These are phyloP conservation scores for Tenualosa thibaudeaui DNA, from an alignment of 2,797 vertebrate genomes.

Conservation along the genomic window DNA sequence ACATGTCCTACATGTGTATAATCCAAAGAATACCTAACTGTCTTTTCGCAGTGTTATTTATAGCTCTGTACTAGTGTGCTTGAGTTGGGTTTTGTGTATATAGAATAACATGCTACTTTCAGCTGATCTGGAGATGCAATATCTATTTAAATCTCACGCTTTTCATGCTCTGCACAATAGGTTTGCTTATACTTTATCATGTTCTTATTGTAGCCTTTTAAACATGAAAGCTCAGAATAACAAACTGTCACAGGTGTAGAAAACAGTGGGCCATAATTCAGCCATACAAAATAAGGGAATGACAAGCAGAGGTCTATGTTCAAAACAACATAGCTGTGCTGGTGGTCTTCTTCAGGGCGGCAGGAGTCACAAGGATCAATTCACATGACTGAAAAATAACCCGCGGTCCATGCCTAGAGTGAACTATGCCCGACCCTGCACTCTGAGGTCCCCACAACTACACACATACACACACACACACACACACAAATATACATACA, in stretches of 20 bases:
- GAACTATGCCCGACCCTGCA: slow-evolving; percentile 28
- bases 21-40: neutral
- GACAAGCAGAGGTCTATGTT: slow-evolving; percentile 50
- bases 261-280: slow-evolving; percentile 39
- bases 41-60: neutral
- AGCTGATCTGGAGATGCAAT: neutral
- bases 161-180: neutral
- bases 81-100: neutral
- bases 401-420: slow-evolving; percentile 35
- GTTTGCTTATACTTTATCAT: neutral
- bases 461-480: slow-evolving; percentile 15
- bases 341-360: slow-evolving; percentile 56
- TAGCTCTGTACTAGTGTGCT: neutral
- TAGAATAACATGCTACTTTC: neutral
- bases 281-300: slow-evolving; percentile 43
- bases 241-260: neutral
- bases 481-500: slow-evolving; percentile 14
- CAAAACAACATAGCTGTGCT: slow-evolving; percentile 46
- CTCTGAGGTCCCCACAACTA: neutral
- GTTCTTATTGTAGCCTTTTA: neutral
- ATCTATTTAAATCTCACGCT: neutral
- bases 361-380: slow-evolving; percentile 58
- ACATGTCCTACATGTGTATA: neutral
- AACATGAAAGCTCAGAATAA: neutral
- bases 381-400: slow-evolving; percentile 61